Percentiles rank a stretch among this genome's conserved stretches.
These are phyloP conservation scores for Biston stratarius DNA, from an alignment of 2,888 invertebrate species.

Conservation along the genomic window DNA sequence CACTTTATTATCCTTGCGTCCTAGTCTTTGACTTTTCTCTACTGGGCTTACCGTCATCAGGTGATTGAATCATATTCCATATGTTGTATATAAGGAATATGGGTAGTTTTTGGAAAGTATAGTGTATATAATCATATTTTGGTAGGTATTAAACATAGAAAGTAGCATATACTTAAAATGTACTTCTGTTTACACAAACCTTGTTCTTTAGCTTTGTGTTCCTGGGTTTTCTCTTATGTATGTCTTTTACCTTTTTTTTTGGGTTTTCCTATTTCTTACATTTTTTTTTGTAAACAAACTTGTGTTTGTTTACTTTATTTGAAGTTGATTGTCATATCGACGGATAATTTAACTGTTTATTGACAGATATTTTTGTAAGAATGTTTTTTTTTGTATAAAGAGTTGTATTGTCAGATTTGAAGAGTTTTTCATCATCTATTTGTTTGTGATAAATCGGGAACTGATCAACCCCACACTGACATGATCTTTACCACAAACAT, in stretches of 20 bases:
- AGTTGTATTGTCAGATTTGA: neutral
- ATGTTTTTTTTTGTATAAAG: neutral
- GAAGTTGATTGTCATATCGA: conserved; percentile 1
- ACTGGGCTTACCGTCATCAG: no score
- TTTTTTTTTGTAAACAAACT: conserved; percentile 15
- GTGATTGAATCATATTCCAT: no score
- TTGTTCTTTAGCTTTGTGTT: neutral
- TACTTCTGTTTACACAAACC: neutral
- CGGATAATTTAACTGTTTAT: neutral
- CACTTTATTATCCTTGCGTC: no score
- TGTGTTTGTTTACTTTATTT: conserved; percentile 17
- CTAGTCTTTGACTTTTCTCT: no score
- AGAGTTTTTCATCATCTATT: neutral
- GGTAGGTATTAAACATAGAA: no score
- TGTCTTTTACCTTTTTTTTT: neutral
- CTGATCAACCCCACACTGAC: no score
- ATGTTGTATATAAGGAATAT: no score
- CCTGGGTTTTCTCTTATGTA: neutral
- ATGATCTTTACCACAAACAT: no score
- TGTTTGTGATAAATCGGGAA: no score
- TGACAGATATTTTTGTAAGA: conserved; percentile 3
- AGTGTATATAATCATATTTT: neutral
- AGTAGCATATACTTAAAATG: neutral
- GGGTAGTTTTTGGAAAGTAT: no score
- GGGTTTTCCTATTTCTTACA: conserved; percentile 1